Conservation (phyloP, 2,888 invertebrate species). For the Caenorhabditis imperialis region DNA sequence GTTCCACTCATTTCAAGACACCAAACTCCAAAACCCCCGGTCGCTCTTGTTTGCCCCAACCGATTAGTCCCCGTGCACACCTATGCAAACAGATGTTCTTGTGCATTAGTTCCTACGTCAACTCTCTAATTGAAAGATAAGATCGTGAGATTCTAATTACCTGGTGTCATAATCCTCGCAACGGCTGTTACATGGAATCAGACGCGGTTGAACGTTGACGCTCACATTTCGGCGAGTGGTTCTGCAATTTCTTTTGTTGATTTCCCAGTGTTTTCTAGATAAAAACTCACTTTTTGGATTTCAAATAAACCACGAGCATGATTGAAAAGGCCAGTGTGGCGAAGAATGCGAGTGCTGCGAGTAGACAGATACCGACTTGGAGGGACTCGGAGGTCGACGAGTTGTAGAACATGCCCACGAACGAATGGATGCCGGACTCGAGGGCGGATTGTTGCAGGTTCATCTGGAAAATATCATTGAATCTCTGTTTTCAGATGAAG, state of each 20-base stretch:
- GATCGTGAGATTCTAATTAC: constrained; percentile 19
- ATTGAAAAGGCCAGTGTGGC: constrained; percentile 52
- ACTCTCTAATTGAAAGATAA: constrained; percentile 11
- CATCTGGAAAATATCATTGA: too few relatives aligned
- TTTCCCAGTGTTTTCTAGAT: background rate
- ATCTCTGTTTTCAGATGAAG: too few relatives aligned
- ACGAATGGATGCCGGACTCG: constrained; percentile 34
- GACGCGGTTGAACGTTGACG: constrained; percentile 45
- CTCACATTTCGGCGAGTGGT: constrained; percentile 18
- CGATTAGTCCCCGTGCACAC: constrained; percentile 3
- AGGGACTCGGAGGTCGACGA: constrained; percentile 46
- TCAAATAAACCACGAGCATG: constrained; percentile 54
- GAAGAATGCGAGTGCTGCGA: constrained; percentile 60
- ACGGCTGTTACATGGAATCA: constrained; percentile 43
- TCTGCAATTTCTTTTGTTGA: constrained; percentile 7
- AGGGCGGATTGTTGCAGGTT: constrained; percentile 27
- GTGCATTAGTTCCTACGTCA: constrained; percentile 1
- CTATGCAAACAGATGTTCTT: constrained; percentile 26
- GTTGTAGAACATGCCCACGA: constrained; percentile 34
- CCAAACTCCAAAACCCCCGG: too few relatives aligned
- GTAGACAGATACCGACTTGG: constrained; percentile 59
- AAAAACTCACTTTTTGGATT: constrained; percentile 50
- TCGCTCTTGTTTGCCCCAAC: background rate
- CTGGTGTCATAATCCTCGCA: constrained; percentile 44
- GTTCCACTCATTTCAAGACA: background rate